Evolutionary conservation across 1,140 invertebrate genomes (phyloP).

Genomic region (Ips typographus): DNA sequence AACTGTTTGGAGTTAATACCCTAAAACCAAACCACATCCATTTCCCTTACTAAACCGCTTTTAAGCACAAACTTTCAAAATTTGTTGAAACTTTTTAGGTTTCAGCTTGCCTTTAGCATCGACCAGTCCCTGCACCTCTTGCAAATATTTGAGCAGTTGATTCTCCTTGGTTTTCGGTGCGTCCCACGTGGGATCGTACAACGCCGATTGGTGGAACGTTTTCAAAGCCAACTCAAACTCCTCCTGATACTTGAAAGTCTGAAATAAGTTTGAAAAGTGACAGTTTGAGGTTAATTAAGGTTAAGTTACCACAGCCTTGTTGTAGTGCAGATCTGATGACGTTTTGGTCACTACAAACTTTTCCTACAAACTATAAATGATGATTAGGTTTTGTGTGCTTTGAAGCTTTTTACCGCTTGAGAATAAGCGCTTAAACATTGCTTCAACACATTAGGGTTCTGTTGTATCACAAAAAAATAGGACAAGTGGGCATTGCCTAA

Average conservation of each 20-base stretch:
- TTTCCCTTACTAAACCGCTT: background rate
- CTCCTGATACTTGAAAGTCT: slow-evolving; percentile 82
- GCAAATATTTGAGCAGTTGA: slow-evolving; percentile 68
- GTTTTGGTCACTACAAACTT: slow-evolving; percentile 71
- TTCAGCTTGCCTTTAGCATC: slow-evolving; percentile 74
- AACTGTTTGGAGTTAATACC: slow-evolving; percentile 60
- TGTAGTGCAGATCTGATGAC: slow-evolving; percentile 82
- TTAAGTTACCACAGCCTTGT: slow-evolving; percentile 76
- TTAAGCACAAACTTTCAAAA: slow-evolving; percentile 58
- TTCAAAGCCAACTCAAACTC: slow-evolving; percentile 70
- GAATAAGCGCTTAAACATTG: slow-evolving; percentile 78
- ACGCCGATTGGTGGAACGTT: slow-evolving; percentile 65
- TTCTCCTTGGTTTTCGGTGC: slow-evolving; percentile 63
- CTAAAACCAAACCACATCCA: slow-evolving; percentile 42
- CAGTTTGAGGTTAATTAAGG: background rate
- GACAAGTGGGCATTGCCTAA: slow-evolving; percentile 85
- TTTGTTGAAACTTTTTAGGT: slow-evolving; percentile 65
- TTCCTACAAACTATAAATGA: slow-evolving; percentile 58
- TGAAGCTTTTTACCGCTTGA: slow-evolving; percentile 67
- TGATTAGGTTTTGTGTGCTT: slow-evolving; percentile 8
- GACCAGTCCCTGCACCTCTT: slow-evolving; percentile 64
- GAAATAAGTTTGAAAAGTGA: slow-evolving; percentile 36
- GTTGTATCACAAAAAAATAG: slow-evolving; percentile 74
- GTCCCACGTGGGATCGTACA: slow-evolving; percentile 75
- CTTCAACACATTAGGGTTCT: slow-evolving; percentile 72